phyloP scores from a whole-genome alignment of 2,113 vertebrate genomes.

The Serilophus lunatus region DNA sequence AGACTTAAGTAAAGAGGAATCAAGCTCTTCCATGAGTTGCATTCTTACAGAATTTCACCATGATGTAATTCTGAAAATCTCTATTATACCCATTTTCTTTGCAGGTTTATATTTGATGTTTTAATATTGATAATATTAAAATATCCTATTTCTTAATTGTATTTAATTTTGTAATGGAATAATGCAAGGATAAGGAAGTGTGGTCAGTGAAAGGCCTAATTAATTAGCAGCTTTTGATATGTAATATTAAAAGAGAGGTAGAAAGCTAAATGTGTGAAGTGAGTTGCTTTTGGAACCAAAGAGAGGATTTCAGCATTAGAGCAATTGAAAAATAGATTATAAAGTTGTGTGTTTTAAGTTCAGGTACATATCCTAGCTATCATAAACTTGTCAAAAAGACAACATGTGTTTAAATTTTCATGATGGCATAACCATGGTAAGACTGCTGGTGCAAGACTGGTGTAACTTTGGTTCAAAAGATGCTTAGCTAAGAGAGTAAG shows the following conservation, averaged over 20 bases:
- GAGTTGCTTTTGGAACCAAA: not conserved
- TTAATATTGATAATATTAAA: not conserved
- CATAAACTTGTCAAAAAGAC: not conserved
- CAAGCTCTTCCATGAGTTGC: not conserved
- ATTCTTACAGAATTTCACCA: not conserved
- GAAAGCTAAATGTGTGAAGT: not conserved
- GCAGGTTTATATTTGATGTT: not conserved
- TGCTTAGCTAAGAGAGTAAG: not conserved
- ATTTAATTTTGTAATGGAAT: not conserved
- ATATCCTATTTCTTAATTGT: not conserved
- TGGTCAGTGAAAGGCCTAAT: not conserved
- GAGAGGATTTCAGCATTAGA: not conserved
- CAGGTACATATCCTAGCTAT: not conserved
- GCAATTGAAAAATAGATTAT: not conserved
- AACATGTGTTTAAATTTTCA: fast-evolving
- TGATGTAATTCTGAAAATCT: not conserved
- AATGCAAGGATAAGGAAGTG: not conserved
- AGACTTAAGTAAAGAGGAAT: not conserved
- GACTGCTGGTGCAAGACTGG: not conserved
- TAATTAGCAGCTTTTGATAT: not conserved
- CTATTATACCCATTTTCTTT: not conserved
- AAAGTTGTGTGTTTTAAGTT: not conserved
- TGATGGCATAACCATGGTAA: not conserved
- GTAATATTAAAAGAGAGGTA: not conserved
- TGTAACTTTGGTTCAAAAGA: not conserved